Base-by-base conservation (phyloP, 2,797 vertebrate genomes). In the Limosa lapponica region DNA sequence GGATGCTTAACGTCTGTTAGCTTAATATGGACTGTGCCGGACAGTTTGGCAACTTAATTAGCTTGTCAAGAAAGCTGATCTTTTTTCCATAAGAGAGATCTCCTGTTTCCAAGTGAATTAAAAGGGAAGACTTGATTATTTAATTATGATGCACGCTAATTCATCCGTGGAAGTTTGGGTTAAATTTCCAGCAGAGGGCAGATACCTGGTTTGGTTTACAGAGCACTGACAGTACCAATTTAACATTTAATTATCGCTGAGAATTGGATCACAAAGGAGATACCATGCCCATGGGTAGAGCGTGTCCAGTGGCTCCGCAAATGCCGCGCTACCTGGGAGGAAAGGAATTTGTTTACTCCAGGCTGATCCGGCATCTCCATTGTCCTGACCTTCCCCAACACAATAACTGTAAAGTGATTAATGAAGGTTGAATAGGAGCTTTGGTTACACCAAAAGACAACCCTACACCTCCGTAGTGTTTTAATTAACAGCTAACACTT, bases 121-220 rank as follows among this genome's bases (percentile, higher is more conserved):
- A 98, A 98, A 99, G 98, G 97, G 96, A 98, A 98, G 97, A 95
- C 94, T 96, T 98, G 98, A 99, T 99, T 97, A 99, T 99, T 99
- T 99, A 99, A 99, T 99, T 98, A 99, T 99, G 99, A 99, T 88
- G 98, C 98, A 95, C 93, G 98, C 98, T 98, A 98, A 98, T 98
- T 99, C 98, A 99, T 98, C 98, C 98, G 90, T 98, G 97, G 91
- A 97, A 98, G 98, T 97, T 87, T 81, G 97, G 99, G 98, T 99
- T 98, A 92, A 88, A 98, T 99, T 99, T 99, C 99, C 95, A 98
- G 98, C 98, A 98, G 97, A 97, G 98, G 98, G 98, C 98, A 98
- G 96, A 94, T 78, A 90, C 97, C 97, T 96, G 98, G 98, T 98
- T 99, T 98, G 98, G 97, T 98, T 99, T 99, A 98, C 98, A 98